Evolutionary conservation across 2,797 vertebrate genomes (phyloP), one percentile per base, ranked within the genome.

Genomic region (Lacerta viridis): DNA sequence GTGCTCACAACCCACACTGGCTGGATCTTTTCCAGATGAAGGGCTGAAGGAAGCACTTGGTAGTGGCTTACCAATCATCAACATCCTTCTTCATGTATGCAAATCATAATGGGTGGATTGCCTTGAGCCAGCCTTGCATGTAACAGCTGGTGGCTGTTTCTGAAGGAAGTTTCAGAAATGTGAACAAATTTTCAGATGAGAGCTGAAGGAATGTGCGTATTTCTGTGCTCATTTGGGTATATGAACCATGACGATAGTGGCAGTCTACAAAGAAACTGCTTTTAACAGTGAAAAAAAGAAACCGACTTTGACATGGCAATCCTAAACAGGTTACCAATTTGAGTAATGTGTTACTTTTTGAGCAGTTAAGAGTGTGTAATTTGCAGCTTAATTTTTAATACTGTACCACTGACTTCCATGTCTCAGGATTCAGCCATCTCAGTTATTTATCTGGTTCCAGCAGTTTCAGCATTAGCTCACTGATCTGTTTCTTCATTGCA

Each of bases 401-500:
- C 33, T 33, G 33, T 33, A 1, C 6, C 80, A 78, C 0, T 0
- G 55, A 59, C 9, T 6, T 0, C 0, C 77, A 81, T 25, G 79
- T 5, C 39, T 36, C 33, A 33, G 5, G 7, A 1, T 0, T 1
- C 68, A 10, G 81, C 69, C 84, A 33, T 7, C 79, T 4, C 76
- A 85, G 41, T 0, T 8, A 41, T 2, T 2, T 2, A 36, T 50
- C 7, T 79, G 33, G 4, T 2, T 3, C 1, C 2, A 75, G 74
- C 1, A 55, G 8, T 55, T 27, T 80, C 17, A 20, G 4, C 80
- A 18, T 78, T 84, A 2, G 0, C 29, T 91, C 17, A 91, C 36
- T 90, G 92, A 85, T 91, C 36, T 79, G 46, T 25, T 91, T 2
- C 55, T 91, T 91, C 89, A 2, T n/a, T 76, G 80, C 74, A 88